Conservation (phyloP, 2,113 vertebrate genomes). For the Tor tambroides region DNA sequence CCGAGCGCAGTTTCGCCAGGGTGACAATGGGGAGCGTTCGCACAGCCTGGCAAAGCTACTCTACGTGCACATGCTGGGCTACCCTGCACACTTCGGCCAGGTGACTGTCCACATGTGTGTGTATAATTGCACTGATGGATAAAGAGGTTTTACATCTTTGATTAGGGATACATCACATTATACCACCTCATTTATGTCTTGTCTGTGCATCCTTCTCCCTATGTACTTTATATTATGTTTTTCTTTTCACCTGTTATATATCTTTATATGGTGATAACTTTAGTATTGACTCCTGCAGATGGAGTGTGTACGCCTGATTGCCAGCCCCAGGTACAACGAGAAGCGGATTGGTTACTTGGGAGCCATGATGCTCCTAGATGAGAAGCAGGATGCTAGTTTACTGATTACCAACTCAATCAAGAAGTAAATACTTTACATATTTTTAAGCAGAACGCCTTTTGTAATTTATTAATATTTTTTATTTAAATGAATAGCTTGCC, state of each 20-base stretch:
- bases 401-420: conserved; percentile 93
- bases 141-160: too few species aligned
- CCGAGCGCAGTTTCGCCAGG: conserved; percentile 85
- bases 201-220: background rate
- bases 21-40: conserved; percentile 80
- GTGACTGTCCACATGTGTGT: conserved; percentile 65
- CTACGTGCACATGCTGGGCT: conserved; percentile 92
- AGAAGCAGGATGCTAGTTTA: conserved; percentile 90
- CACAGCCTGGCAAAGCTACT: conserved; percentile 88
- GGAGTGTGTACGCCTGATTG: conserved; percentile 90
- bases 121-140: background rate
- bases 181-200: background rate
- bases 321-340: conserved; percentile 86
- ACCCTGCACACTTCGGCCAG: conserved; percentile 92
- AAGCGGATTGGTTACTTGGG: conserved; percentile 91
- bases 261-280: background rate
- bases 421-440: conserved; percentile 75
- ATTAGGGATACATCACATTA: background rate
- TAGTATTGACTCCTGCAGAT: conserved; percentile 74
- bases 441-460: background rate
- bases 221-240: background rate
- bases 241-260: background rate
- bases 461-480: too few species aligned
- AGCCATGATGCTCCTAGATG: conserved; percentile 91
- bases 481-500: too few species aligned